A percentile compares a stretch with the other conserved stretches of the same genome.
These are phyloP conservation scores for Olivierus martensii DNA, from an alignment of 1,140 invertebrate species.

Conservation along the genomic window DNA sequence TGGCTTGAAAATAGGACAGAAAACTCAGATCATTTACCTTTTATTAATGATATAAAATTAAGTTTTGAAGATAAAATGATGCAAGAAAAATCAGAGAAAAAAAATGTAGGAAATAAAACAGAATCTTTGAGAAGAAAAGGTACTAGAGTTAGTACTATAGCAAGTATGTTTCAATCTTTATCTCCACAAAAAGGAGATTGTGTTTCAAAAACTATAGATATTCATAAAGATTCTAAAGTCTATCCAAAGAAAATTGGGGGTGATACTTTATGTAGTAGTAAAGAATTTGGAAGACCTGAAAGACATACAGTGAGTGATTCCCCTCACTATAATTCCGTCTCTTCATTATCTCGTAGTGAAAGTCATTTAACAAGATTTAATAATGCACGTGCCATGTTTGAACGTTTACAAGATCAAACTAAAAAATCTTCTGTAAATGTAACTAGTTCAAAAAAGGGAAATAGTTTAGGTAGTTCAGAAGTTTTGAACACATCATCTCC, in stretches of 20 bases:
- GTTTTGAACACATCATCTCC: too few relatives aligned
- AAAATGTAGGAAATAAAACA: conserved; percentile 2
- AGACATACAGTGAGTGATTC: too few relatives aligned
- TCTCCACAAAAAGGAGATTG: conserved; percentile 11
- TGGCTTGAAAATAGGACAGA: conserved; percentile 17
- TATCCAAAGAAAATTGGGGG: too few relatives aligned
- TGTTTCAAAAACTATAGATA: neutral
- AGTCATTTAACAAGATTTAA: conserved; percentile 81
- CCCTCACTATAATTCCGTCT: neutral
- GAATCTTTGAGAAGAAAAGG: conserved; percentile 17
- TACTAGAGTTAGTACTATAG: conserved; percentile 22
- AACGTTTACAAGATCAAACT: conserved; percentile 54
- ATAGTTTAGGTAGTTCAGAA: too few relatives aligned
- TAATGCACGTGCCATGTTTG: conserved; percentile 79
- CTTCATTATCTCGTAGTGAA: conserved; percentile 45
- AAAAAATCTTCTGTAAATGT: neutral
- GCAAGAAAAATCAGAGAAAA: conserved; percentile 41
- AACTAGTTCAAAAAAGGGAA: too few relatives aligned
- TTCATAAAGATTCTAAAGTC: too few relatives aligned
- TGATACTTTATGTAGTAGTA: too few relatives aligned
- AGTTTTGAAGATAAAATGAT: conserved; percentile 16
- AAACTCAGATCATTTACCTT: conserved; percentile 11
- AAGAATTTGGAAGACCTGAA: too few relatives aligned
- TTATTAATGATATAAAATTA: conserved; percentile 17
- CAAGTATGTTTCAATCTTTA: conserved; percentile 18